Base-by-base conservation (phyloP, 64 coral and sea anemone genomes). In the Porites lutea region DNA sequence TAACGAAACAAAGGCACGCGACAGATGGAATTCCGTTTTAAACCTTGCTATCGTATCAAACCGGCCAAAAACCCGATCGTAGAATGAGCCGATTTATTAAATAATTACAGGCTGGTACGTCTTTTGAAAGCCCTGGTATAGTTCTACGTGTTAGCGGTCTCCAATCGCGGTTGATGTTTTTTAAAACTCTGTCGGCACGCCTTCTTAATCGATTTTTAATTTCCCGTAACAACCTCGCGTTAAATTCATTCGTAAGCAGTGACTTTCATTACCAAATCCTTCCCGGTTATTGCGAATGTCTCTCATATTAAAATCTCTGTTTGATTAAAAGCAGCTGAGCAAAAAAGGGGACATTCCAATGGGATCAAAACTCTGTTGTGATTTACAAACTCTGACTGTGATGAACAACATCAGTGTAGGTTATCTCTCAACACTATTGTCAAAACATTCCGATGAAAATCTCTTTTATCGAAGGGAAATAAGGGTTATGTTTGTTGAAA, bases 191-290 rank as follows among this genome's bases (percentile, higher is more conserved):
- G 79, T 48, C 48, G 81, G 81, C 81, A 84, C 81, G 81, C 63
- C 81, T 84, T 69, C 14, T 37, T 84, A 69, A 84, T 84, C 60
- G 81, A 50, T 67, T 84, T 84, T 84, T 84, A 84, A 84, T 84
- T 84, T 65, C 61, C 27, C 48, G 44, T 69, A 68, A 84, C 63
- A 84, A 84, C 61, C 81, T 14, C 3, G 66, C 66, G 55, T 80
- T 80, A 80, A 60, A 60, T 14, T 16, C 37, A 84, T 63, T 49
- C 12, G n/a, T 68, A 46, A 69, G 3, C 4, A 11, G 21, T 3
- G 53, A 19, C 8, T 80, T 60, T 84, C 52, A 43, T 51, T 7
- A 52, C 13, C 18, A 37, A 16, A 60, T 44, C 10, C 12, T 83
- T 21, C 14, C 63, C 23, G 1, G 23, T 59, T 21, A 13, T 3